A percentile compares a stretch with the other conserved stretches of the same genome.
phyloP scores from a whole-genome alignment of 2,113 vertebrate genomes.

The Leptocoma aspasia region DNA sequence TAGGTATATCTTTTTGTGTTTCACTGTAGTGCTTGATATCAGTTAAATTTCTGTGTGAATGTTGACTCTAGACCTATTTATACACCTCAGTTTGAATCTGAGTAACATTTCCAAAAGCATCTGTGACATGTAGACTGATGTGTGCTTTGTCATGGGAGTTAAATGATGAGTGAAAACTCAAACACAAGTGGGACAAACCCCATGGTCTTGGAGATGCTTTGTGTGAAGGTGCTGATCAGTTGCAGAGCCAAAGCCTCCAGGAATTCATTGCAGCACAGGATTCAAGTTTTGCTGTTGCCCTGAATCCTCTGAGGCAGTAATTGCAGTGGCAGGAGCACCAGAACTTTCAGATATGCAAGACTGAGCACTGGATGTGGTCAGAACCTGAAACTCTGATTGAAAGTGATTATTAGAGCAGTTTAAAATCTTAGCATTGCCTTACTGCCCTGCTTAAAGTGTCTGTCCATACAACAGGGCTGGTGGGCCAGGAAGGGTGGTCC shows the following conservation, averaged over 20 bases:
- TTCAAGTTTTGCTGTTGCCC: not conserved
- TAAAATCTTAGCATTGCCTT: not conserved
- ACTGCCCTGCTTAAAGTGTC: not conserved
- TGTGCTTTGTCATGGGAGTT: not conserved
- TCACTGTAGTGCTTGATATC: not conserved
- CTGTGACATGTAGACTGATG: not conserved
- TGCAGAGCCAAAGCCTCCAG: not conserved
- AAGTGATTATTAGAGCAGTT: no score
- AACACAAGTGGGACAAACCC: not conserved
- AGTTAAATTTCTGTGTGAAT: not conserved
- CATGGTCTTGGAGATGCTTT: not conserved
- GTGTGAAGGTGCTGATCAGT: not conserved
- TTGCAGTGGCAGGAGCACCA: not conserved
- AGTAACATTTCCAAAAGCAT: not conserved
- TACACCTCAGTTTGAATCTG: not conserved
- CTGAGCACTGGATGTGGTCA: not conserved
- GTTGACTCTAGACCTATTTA: not conserved
- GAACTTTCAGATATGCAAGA: constrained; percentile 12
- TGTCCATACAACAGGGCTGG: not conserved
- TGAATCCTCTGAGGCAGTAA: not conserved
- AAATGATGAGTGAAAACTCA: not conserved
- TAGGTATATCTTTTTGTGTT: not conserved
- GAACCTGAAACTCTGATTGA: not conserved
- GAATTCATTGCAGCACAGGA: not conserved
- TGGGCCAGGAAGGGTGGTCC: not conserved